A percentile compares a stretch with the other conserved stretches of the same genome.
These are phyloP conservation scores for Notarius quadriscutis DNA, from an alignment of 2,113 vertebrate genomes.

Conservation along the genomic window DNA sequence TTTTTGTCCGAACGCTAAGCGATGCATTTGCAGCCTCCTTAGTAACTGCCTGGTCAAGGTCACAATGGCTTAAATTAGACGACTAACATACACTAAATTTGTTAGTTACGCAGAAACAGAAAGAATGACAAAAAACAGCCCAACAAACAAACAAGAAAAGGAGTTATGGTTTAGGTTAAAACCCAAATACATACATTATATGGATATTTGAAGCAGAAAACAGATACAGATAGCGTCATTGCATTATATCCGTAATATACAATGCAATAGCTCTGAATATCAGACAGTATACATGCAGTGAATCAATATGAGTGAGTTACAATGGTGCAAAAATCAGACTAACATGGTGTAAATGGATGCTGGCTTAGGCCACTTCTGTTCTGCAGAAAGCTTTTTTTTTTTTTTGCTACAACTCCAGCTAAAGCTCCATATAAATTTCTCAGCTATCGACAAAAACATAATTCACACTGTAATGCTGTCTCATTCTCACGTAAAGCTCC, in stretches of 20 bases:
- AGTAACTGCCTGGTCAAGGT: not conserved
- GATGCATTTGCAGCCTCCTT: not conserved
- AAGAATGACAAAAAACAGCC: too few species aligned
- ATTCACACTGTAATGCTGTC: slow-evolving; percentile 69
- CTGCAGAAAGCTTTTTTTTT: not conserved
- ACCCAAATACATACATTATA: not conserved
- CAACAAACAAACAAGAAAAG: not conserved
- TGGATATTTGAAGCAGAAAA: not conserved
- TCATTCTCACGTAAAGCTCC: slow-evolving; percentile 66
- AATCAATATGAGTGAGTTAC: not conserved
- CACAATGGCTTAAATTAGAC: not conserved
- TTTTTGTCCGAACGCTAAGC: not conserved
- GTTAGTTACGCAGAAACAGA: not conserved
- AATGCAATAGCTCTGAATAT: not conserved
- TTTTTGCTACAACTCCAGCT: not conserved
- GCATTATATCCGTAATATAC: not conserved
- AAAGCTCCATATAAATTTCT: slow-evolving; percentile 53
- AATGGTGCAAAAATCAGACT: not conserved
- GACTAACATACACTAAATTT: not conserved
- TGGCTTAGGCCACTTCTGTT: slow-evolving; percentile 45
- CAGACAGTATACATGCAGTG: not conserved
- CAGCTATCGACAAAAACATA: slow-evolving; percentile 60
- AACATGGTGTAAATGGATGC: not conserved
- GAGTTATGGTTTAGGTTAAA: not conserved
- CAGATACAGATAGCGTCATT: not conserved